A percentile compares a stretch with the other conserved stretches of the same genome.
Conservation (phyloP, 2,888 invertebrate species). For the Clanis bilineata region DNA sequence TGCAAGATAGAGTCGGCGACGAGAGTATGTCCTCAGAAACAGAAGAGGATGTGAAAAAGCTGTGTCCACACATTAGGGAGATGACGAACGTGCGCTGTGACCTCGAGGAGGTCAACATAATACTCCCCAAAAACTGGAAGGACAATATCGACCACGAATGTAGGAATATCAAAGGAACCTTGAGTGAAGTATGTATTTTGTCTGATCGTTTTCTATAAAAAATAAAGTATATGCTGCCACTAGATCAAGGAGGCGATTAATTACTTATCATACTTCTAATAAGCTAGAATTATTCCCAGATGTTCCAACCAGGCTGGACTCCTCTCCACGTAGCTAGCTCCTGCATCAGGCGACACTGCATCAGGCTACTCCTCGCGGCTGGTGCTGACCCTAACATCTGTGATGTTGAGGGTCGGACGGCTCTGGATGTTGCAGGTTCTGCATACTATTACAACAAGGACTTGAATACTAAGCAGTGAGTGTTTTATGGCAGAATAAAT, state of each 20-base stretch:
- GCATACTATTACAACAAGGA: conserved; percentile 54
- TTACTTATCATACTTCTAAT: neutral
- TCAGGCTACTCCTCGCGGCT: conserved; percentile 72
- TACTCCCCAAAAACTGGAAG: conserved; percentile 66
- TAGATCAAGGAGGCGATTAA: too few species aligned
- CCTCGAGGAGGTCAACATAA: conserved; percentile 50
- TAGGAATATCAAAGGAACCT: conserved; percentile 57
- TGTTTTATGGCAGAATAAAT: too few species aligned
- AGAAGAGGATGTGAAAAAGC: conserved; percentile 64
- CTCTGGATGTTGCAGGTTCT: conserved; percentile 77
- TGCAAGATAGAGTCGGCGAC: conserved; percentile 56
- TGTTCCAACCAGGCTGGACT: conserved; percentile 79
- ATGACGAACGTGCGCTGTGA: conserved; percentile 66
- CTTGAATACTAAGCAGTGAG: conserved; percentile 42
- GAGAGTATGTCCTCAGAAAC: conserved; percentile 69
- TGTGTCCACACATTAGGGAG: conserved; percentile 51
- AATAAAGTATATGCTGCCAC: too few species aligned
- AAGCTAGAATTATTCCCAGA: conserved; percentile 34
- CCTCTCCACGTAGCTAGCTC: conserved; percentile 83
- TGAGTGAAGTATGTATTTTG: conserved; percentile 36
- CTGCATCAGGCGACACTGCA: conserved; percentile 73
- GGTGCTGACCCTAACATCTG: conserved; percentile 70
- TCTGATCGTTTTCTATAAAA: too few species aligned
- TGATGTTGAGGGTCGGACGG: conserved; percentile 67
- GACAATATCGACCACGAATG: conserved; percentile 77